Evolutionary conservation across 1,140 invertebrate genomes (phyloP).

Genomic region (Neelides sp.): DNA sequence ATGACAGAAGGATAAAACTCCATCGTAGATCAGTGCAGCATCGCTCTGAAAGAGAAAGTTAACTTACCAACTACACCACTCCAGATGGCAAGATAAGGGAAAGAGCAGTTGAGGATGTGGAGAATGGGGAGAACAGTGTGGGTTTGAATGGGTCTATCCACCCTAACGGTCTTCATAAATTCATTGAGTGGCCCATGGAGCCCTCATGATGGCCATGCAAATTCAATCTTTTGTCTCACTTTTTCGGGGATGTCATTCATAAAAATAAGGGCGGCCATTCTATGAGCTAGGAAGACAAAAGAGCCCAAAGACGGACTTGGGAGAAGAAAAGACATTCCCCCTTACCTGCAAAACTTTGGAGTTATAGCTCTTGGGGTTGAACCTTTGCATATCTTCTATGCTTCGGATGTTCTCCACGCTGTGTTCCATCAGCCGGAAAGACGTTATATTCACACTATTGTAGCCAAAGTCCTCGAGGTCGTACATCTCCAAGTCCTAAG

Average conservation of each 20-base stretch:
- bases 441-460: constrained; percentile 85
- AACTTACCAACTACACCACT: background rate
- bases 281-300: no score
- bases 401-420: constrained; percentile 58
- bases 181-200: no score
- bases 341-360: constrained; percentile 60
- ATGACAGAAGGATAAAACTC: constrained; percentile 72
- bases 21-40: constrained; percentile 80
- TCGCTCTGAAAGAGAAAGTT: constrained; percentile 53
- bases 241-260: no score
- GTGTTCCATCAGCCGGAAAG: constrained; percentile 71
- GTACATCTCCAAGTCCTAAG: constrained; percentile 73
- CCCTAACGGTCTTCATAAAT: no score
- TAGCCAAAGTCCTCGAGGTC: constrained; percentile 88
- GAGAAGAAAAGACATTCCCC: no score
- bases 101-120: background rate
- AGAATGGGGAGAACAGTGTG: background rate
- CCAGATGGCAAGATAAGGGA: background rate
- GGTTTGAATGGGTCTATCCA: no score
- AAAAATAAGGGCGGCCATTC: no score
- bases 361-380: constrained; percentile 67
- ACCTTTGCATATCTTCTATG: constrained; percentile 73
- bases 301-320: no score
- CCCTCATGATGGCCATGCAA: no score
- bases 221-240: no score